Evolutionary conservation across 2,113 vertebrate species (phyloP).

Genomic region (Oceanites oceanicus): DNA sequence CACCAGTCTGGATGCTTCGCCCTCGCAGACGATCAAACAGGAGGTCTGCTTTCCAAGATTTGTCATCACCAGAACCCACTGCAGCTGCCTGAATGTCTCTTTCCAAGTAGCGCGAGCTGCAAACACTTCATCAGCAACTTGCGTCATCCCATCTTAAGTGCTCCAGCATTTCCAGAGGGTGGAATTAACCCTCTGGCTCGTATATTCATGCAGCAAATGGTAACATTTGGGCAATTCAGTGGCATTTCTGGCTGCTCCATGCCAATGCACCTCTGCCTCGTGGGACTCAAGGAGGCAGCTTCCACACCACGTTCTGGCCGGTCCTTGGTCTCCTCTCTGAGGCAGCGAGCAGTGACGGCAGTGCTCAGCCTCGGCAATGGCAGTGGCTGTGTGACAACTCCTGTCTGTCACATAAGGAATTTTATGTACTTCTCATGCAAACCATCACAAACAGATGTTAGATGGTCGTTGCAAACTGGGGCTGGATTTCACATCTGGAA

Average conservation of each 20-base stretch:
- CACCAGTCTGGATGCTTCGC: constrained; percentile 9
- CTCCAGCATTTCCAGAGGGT: constrained; percentile 2
- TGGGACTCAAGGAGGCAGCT: neutral
- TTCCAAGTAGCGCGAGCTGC: constrained; percentile 18
- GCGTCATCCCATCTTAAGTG: neutral
- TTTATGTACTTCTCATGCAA: neutral
- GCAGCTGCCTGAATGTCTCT: neutral
- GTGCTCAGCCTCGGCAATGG: fast-evolving
- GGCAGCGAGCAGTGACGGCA: neutral
- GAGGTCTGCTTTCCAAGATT: constrained; percentile 54
- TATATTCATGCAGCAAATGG: neutral
- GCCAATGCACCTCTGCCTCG: neutral
- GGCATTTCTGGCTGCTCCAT: neutral
- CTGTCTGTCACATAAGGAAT: neutral
- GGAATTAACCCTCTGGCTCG: neutral
- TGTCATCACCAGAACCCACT: constrained; percentile 23
- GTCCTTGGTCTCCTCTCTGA: neutral
- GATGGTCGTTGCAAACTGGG: neutral
- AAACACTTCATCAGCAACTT: constrained; percentile 23
- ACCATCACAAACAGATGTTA: constrained; percentile 13
- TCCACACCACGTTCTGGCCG: neutral
- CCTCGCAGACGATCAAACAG: constrained; percentile 42
- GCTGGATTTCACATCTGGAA: constrained; percentile 38
- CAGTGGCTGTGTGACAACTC: neutral
- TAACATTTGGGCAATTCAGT: neutral